These are phyloP conservation scores for Sitta carolinensis DNA, from an alignment of 2,797 vertebrate species.

Conservation along the genomic window DNA sequence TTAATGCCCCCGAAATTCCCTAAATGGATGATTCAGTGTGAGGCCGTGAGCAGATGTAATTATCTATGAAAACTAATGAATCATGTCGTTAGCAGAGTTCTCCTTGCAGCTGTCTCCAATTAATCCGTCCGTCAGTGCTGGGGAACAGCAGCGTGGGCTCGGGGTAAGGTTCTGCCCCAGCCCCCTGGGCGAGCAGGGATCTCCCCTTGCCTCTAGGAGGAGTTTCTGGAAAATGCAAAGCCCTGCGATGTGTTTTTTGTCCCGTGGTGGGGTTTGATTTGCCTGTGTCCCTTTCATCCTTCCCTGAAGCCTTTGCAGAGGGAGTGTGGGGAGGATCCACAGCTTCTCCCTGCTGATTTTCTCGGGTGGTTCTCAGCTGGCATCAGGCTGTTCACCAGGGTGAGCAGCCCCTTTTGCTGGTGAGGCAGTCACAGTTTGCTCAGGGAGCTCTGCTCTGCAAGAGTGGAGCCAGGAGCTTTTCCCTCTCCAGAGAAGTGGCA, in stretches of 20 bases:
- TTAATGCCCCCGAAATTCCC: constrained; percentile 47
- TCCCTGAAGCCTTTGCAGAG: background rate
- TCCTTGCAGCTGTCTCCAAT: constrained; percentile 68
- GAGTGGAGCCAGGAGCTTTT: background rate
- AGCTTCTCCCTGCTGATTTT: background rate
- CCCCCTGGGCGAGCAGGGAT: accelerated
- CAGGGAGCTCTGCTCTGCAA: background rate
- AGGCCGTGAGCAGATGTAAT: constrained; percentile 55
- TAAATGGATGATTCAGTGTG: constrained; percentile 56
- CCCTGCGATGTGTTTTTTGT: background rate
- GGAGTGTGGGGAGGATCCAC: background rate
- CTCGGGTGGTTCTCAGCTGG: background rate
- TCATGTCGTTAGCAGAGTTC: constrained; percentile 34
- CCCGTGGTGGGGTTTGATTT: background rate
- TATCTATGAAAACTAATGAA: constrained; percentile 69
- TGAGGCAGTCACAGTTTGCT: background rate
- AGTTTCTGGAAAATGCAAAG: background rate
- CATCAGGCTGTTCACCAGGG: background rate
- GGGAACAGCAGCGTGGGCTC: background rate
- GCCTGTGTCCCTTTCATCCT: background rate
- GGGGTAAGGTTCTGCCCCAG: background rate
- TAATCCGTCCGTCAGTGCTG: constrained; percentile 25
- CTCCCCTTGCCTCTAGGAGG: accelerated
- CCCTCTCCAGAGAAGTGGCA: background rate
- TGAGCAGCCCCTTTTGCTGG: background rate